A percentile compares a stretch with the other conserved stretches of the same genome.
phyloP scores from a whole-genome alignment of 2,797 vertebrate species.

The Leontocebus nigricollis region DNA sequence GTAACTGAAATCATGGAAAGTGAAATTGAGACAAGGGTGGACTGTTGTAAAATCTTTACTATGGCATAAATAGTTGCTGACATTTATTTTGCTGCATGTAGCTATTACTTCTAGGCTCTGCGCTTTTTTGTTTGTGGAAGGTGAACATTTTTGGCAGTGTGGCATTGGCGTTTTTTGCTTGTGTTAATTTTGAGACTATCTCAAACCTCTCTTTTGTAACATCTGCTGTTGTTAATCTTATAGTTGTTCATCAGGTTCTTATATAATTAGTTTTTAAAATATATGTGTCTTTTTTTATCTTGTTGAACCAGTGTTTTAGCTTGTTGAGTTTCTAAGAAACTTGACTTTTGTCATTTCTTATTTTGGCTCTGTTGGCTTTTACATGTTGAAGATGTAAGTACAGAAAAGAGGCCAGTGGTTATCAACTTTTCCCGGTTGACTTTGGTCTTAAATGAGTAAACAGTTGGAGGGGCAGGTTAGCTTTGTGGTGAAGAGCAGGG shows the following conservation, averaged over 20 bases:
- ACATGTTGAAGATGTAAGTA: neutral
- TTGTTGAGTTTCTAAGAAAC: neutral
- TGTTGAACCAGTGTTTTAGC: neutral
- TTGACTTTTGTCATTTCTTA: neutral
- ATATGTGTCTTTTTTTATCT: neutral
- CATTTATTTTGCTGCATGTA: neutral
- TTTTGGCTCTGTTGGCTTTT: constrained; percentile 17
- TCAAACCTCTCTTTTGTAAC: neutral
- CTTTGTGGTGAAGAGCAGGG: neutral
- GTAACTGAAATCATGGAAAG: neutral
- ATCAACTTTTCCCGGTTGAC: neutral
- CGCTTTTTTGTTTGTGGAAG: neutral
- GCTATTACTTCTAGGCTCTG: neutral
- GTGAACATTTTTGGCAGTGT: neutral
- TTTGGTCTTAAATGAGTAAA: neutral
- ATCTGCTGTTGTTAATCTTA: neutral
- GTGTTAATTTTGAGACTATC: neutral
- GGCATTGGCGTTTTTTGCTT: neutral
- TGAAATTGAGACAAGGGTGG: neutral
- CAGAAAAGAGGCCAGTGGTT: neutral
- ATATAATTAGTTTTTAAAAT: neutral
- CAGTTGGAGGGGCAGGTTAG: neutral
- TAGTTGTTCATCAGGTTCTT: neutral
- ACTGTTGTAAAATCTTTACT: neutral
- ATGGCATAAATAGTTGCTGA: neutral